phyloP scores from a whole-genome alignment of 2,113 vertebrate species.

The Cebidichthys violaceus region DNA sequence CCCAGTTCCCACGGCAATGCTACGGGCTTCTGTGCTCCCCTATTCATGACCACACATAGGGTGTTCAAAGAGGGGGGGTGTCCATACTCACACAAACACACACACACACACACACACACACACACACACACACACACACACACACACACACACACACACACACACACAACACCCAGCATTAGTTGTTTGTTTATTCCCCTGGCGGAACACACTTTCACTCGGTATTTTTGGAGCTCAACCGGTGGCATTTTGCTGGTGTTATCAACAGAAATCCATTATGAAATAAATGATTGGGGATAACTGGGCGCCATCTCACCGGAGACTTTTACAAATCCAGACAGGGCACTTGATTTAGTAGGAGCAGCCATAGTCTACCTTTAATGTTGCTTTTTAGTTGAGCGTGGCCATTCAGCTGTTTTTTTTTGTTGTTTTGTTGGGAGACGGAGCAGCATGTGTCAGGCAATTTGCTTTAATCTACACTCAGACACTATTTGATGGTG shows the following conservation, averaged over 20 bases:
- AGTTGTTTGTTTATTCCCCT: slow-evolving; percentile 58
- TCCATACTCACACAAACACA: slow-evolving; percentile 30
- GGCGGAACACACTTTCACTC: slow-evolving; percentile 39
- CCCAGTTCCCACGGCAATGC: slow-evolving; percentile 77
- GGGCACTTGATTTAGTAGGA: slow-evolving; percentile 24
- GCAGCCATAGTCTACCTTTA: slow-evolving; percentile 5
- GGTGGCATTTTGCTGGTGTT: slow-evolving; percentile 51
- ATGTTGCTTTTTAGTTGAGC: slow-evolving; percentile 32
- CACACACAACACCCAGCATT: slow-evolving; percentile 49
- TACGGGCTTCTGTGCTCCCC: slow-evolving; percentile 50
- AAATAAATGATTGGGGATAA: slow-evolving; percentile 30
- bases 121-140: slow-evolving; percentile 23
- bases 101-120: background rate
- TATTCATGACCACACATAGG: slow-evolving; percentile 72
- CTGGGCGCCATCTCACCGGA: slow-evolving; percentile 10
- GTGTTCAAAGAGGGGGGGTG: slow-evolving; percentile 32
- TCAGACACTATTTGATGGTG: slow-evolving; percentile 55
- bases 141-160: too few relatives aligned
- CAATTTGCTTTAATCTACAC: slow-evolving; percentile 61
- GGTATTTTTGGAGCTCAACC: slow-evolving; percentile 54
- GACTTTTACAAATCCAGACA: slow-evolving; percentile 29
- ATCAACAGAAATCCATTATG: slow-evolving; percentile 47
- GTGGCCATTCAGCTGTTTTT: background rate
- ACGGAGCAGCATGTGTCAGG: slow-evolving; percentile 18
- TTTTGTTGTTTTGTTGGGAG: background rate